phyloP scores from a whole-genome alignment of 2,888 invertebrate genomes.

The Cyaniris semiargus region DNA sequence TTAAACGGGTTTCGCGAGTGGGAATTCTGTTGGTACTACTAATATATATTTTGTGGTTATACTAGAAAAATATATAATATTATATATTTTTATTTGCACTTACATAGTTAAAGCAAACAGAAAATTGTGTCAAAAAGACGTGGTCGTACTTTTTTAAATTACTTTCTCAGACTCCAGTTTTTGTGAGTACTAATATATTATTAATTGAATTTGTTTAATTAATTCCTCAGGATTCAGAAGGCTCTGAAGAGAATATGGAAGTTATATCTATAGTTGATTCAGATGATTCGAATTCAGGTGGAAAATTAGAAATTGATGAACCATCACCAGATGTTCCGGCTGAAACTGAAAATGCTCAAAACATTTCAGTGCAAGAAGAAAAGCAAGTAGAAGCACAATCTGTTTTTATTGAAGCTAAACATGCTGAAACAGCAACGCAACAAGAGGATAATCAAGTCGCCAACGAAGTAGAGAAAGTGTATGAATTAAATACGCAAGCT shows the following conservation, averaged over 20 bases:
- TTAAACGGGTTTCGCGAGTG: too few relatives aligned
- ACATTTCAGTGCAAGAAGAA: not conserved
- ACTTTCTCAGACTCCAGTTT: not conserved
- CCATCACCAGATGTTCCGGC: constrained; percentile 28
- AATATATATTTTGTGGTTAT: too few relatives aligned
- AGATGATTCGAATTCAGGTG: constrained; percentile 47
- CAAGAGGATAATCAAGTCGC: not conserved
- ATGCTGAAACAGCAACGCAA: not conserved
- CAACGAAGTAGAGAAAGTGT: not conserved
- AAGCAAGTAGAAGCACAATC: constrained; percentile 26
- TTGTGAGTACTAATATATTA: not conserved
- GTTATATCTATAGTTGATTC: constrained; percentile 58
- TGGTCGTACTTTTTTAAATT: not conserved
- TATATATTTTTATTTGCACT: too few relatives aligned
- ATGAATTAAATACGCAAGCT: not conserved
- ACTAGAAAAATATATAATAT: too few relatives aligned
- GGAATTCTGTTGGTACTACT: too few relatives aligned
- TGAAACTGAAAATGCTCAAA: not conserved
- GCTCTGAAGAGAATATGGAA: constrained; percentile 49
- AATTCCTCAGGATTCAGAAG: constrained; percentile 46
- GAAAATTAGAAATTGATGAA: constrained; percentile 49
- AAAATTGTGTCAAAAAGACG: not conserved
- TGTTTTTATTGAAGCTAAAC: constrained; percentile 5
- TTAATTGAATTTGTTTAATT: constrained; percentile 18
- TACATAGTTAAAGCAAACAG: too few relatives aligned